phyloP scores from a whole-genome alignment of 2,888 invertebrate genomes.

The Slavum lentiscoides region DNA sequence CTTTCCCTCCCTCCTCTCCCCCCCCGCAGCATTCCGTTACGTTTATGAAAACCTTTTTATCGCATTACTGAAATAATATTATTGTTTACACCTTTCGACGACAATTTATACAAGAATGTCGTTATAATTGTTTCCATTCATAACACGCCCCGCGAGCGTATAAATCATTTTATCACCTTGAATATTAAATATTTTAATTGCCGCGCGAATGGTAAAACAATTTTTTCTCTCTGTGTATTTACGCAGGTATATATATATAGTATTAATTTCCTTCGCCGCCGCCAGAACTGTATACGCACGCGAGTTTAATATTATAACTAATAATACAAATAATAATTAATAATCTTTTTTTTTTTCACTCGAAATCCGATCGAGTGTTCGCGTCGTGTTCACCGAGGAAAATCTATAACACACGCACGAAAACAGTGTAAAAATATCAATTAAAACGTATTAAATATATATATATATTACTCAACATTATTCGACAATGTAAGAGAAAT shows the following conservation, averaged over 20 bases:
- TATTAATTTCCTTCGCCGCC: neutral
- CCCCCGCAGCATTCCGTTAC: neutral
- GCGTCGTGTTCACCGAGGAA: too few relatives aligned
- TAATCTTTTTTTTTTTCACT: neutral
- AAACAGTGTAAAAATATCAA: too few relatives aligned
- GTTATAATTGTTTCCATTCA: conserved; percentile 2
- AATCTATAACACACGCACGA: too few relatives aligned
- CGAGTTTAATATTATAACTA: neutral
- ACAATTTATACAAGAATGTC: neutral
- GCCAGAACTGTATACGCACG: neutral
- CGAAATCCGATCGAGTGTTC: neutral
- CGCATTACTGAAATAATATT: too few relatives aligned
- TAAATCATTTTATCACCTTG: conserved; percentile 11
- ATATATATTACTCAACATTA: too few relatives aligned
- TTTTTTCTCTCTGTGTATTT: neutral
- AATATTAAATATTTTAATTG: neutral
- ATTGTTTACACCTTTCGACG: neutral
- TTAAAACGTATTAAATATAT: too few relatives aligned
- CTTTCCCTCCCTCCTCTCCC: neutral
- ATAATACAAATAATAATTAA: neutral
- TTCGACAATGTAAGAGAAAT: too few relatives aligned
- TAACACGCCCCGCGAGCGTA: neutral
- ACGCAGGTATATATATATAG: neutral
- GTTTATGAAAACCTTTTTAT: conserved; percentile 4
- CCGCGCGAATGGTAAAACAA: neutral